phyloP scores from a whole-genome alignment of 2,888 invertebrate genomes.

The Napeogenes sylphis region DNA sequence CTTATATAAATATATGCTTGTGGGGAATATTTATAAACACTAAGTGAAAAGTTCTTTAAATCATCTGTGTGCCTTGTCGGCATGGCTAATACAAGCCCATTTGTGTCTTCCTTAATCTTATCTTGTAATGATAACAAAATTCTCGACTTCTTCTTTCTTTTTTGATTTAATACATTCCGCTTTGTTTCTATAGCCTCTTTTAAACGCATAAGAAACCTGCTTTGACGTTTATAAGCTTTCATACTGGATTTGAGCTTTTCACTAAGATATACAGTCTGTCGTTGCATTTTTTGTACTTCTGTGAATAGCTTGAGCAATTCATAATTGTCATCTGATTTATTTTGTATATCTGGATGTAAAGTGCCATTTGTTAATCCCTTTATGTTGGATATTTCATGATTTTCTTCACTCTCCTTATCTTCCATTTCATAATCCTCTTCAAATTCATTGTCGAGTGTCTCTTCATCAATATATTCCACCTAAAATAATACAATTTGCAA shows the following conservation, averaged over 20 bases:
- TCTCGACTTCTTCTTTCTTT: slow-evolving; percentile 65
- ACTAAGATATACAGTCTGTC: slow-evolving; percentile 53
- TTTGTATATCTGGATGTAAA: slow-evolving; percentile 14
- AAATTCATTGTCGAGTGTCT: slow-evolving; percentile 59
- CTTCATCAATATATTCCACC: slow-evolving; percentile 74
- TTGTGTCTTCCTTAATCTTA: slow-evolving; percentile 66
- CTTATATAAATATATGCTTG: slow-evolving; percentile 70
- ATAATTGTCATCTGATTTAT: slow-evolving; percentile 37
- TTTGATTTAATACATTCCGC: slow-evolving; percentile 57
- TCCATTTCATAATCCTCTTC: slow-evolving; percentile 47
- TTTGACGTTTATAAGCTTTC: slow-evolving; percentile 59
- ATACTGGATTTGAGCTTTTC: slow-evolving; percentile 61
- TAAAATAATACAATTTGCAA: slow-evolving; percentile 32
- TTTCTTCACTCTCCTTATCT: slow-evolving; percentile 39
- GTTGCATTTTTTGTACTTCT: slow-evolving; percentile 66
- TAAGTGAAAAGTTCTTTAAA: slow-evolving; percentile 66
- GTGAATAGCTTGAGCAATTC: slow-evolving; percentile 62
- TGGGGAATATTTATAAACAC: slow-evolving; percentile 70
- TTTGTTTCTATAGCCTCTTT: slow-evolving; percentile 62
- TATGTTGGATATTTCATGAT: slow-evolving; percentile 11
- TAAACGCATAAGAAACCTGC: slow-evolving; percentile 50
- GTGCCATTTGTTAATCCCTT: slow-evolving; percentile 28
- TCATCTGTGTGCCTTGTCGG: slow-evolving; percentile 68
- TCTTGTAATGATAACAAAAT: slow-evolving; percentile 65
- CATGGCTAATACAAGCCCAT: slow-evolving; percentile 67